These are phyloP conservation scores for Elysia crispata DNA, from an alignment of 2,888 invertebrate genomes.

Conservation along the genomic window DNA sequence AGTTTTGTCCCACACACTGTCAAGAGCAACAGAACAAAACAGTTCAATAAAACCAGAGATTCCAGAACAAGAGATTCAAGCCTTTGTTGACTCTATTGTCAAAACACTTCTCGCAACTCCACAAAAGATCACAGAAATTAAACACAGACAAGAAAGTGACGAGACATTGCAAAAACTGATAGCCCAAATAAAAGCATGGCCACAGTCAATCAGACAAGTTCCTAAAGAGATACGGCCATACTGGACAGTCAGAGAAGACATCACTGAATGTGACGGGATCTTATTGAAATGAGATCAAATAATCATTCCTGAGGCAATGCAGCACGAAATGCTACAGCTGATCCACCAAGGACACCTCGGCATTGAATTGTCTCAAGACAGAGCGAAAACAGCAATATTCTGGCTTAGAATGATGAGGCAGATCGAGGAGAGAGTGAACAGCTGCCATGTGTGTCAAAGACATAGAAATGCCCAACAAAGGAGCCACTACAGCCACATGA, in stretches of 20 bases:
- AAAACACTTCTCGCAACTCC: neutral
- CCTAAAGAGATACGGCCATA: neutral
- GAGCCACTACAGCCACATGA: no score
- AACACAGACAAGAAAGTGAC: neutral
- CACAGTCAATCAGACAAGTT: neutral
- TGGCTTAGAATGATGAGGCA: neutral
- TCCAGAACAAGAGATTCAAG: neutral
- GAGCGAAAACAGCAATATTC: neutral
- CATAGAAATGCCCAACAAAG: no score
- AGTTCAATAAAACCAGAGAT: neutral
- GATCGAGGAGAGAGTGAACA: neutral
- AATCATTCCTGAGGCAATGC: neutral
- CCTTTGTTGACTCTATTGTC: neutral
- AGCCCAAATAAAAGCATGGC: neutral
- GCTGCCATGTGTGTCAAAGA: no score
- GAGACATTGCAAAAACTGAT: neutral
- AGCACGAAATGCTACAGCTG: neutral
- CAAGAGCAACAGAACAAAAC: neutral
- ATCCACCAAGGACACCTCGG: slow-evolving; percentile 3
- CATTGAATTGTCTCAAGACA: neutral
- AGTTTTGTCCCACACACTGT: neutral
- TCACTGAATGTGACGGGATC: neutral
- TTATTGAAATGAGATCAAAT: neutral
- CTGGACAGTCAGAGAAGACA: neutral
- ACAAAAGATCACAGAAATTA: neutral